These are phyloP conservation scores for Leptoteleia sp. DNA, from an alignment of 1,140 invertebrate species.

Conservation along the genomic window DNA sequence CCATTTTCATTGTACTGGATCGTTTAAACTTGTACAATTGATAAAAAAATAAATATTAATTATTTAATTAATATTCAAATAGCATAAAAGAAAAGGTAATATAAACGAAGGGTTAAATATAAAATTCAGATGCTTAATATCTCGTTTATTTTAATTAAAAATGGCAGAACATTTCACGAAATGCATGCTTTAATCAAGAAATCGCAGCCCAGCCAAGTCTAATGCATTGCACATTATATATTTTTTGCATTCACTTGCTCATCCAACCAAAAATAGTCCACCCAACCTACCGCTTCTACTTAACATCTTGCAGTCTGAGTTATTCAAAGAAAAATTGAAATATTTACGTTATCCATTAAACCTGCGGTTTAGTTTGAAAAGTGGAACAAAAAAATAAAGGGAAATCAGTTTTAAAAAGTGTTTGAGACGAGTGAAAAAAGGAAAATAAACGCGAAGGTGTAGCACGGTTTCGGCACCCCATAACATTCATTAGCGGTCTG, in stretches of 20 bases:
- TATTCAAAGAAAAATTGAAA: constrained; percentile 46
- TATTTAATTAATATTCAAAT: background rate
- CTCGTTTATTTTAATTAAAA: constrained; percentile 9
- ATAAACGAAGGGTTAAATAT: background rate
- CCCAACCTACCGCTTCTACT: constrained; percentile 19
- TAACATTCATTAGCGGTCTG: constrained; percentile 58
- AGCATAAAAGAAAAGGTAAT: background rate
- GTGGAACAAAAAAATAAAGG: constrained; percentile 8
- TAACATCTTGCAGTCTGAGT: constrained; percentile 27
- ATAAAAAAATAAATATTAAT: too few species aligned
- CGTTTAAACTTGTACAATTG: too few species aligned
- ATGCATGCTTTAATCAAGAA: constrained; percentile 32
- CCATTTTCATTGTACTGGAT: too few species aligned
- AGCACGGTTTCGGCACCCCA: constrained; percentile 11
- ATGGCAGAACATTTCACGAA: constrained; percentile 3
- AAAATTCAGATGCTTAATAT: background rate
- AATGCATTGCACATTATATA: constrained; percentile 39
- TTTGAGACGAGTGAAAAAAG: too few species aligned
- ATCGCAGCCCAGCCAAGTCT: constrained; percentile 15
- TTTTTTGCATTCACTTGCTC: constrained; percentile 41
- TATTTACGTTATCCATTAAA: constrained; percentile 48
- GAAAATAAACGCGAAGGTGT: constrained; percentile 1
- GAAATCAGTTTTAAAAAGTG: too few species aligned
- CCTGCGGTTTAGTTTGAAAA: constrained; percentile 26
- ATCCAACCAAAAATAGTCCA: constrained; percentile 43